Conservation (phyloP, 2,888 invertebrate genomes). For the Lagria hirta region DNA sequence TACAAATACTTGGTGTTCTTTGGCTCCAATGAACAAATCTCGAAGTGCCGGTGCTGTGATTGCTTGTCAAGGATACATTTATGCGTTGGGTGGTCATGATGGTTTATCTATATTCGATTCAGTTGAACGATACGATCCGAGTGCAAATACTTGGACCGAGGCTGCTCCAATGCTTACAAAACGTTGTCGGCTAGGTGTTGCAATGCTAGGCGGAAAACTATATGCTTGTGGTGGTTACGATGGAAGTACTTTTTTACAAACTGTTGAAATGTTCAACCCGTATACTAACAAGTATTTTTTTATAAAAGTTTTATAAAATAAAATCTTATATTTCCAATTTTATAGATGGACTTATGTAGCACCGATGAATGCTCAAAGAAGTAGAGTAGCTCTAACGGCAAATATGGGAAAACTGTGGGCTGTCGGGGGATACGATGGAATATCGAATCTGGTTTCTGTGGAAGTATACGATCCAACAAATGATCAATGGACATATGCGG, state of each 20-base stretch:
- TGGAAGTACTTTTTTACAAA: conserved; percentile 77
- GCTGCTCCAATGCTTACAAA: conserved; percentile 79
- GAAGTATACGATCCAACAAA: conserved; percentile 78
- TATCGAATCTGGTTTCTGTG: conserved; percentile 78
- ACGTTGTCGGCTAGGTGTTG: conserved; percentile 79
- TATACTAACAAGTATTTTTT: conserved; percentile 61
- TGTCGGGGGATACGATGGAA: conserved; percentile 78
- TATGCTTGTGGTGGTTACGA: conserved; percentile 87
- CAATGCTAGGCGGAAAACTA: conserved; percentile 76
- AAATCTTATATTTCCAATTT: conserved; percentile 8
- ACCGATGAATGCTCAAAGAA: conserved; percentile 80
- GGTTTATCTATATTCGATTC: conserved; percentile 85
- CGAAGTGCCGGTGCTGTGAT: conserved; percentile 54
- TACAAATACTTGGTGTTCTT: conserved; percentile 71
- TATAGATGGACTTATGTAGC: conserved; percentile 72
- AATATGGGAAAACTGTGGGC: conserved; percentile 84
- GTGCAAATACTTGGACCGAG: conserved; percentile 70
- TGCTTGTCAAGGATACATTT: conserved; percentile 64
- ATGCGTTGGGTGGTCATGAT: conserved; percentile 85
- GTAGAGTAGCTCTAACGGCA: conserved; percentile 78
- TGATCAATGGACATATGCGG: conserved; percentile 72
- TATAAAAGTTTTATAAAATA: background rate
- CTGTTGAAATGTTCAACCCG: conserved; percentile 81
- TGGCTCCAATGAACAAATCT: conserved; percentile 71
- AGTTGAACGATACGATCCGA: conserved; percentile 78